Evolutionary conservation across 2,113 vertebrate species (phyloP), one percentile per base, ranked within the genome.

Genomic region (Ginglymostoma cirratum): DNA sequence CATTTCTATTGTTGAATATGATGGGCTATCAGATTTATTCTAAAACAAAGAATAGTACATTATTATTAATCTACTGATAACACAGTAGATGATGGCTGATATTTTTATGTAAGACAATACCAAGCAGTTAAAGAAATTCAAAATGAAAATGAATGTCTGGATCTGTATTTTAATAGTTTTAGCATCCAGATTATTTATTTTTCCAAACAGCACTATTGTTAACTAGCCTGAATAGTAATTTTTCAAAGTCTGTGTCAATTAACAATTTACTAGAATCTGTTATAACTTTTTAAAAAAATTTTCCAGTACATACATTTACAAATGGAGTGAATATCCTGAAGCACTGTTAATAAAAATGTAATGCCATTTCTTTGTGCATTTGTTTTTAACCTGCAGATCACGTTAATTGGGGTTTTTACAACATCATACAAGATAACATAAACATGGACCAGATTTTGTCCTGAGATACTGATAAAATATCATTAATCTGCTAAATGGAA

Each of bases 341-440:
- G 69, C 72, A 27, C 42, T 95, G 94, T 23, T 95, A 27, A 38
- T 45, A 76, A 45, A 95, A 95, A 95, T 95, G 72, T 72, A 52
- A 95, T 72, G 67, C 69, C 23, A 76, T 95, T 95, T 95, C 94
- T 52, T 72, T 69, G 94, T 42, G 72, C 94, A 95, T 95, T 95
- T 70, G 24, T 8, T 72, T 72, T 95, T 69, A 72, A 45, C 38
- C 24, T 52, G 42, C 42, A 17, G 69, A 95, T 14, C 69, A 48
- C 93, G 34, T 52, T 94, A 70, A 70, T 94, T 94, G 92, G 55
- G 66, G 66, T 52, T 95, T 72, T 95, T 95, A 76, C 69, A 52
- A 72, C 93, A 55, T 72, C 24, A 34, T 95, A 95, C 52, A 30
- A 30, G 45, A 5, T 34, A 61, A 23, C 42, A 95, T 34, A 72